These are phyloP conservation scores for Agrotis segetum DNA, from an alignment of 2,888 invertebrate species.

Conservation along the genomic window DNA sequence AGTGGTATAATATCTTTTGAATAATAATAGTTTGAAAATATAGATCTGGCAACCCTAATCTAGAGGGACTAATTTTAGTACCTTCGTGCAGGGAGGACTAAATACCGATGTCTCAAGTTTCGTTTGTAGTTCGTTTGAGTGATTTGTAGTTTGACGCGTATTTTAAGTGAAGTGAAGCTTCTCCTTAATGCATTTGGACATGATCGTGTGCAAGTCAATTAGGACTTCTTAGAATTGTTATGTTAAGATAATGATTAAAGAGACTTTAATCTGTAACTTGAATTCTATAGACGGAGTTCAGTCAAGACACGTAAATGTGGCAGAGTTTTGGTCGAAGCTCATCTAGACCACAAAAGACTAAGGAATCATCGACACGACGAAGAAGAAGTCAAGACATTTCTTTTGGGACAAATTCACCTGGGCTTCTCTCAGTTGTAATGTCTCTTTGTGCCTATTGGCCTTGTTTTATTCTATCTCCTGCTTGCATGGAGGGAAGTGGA, in stretches of 20 bases:
- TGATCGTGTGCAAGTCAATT: slow-evolving; percentile 4
- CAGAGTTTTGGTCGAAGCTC: no score
- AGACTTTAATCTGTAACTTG: background rate
- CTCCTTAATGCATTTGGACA: slow-evolving; percentile 19
- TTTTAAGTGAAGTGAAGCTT: slow-evolving; percentile 13
- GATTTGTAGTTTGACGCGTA: slow-evolving; percentile 32
- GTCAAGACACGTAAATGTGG: no score
- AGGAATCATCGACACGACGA: no score
- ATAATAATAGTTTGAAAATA: no score
- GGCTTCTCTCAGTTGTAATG: no score
- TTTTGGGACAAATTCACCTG: no score
- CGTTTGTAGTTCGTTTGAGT: slow-evolving; percentile 32
- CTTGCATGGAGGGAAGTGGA: no score
- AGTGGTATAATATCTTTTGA: no score
- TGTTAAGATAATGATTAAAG: background rate
- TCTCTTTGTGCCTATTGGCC: no score
- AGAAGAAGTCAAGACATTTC: no score
- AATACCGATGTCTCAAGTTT: slow-evolving; percentile 11
- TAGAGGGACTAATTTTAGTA: slow-evolving; percentile 37
- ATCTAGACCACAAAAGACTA: no score
- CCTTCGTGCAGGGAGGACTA: slow-evolving; percentile 21
- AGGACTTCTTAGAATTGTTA: background rate
- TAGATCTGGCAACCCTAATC: background rate
- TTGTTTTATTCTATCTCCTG: no score
- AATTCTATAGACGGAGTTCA: background rate